Conservation (phyloP, 1,140 invertebrate species). For the Antheraea mylitta region DNA sequence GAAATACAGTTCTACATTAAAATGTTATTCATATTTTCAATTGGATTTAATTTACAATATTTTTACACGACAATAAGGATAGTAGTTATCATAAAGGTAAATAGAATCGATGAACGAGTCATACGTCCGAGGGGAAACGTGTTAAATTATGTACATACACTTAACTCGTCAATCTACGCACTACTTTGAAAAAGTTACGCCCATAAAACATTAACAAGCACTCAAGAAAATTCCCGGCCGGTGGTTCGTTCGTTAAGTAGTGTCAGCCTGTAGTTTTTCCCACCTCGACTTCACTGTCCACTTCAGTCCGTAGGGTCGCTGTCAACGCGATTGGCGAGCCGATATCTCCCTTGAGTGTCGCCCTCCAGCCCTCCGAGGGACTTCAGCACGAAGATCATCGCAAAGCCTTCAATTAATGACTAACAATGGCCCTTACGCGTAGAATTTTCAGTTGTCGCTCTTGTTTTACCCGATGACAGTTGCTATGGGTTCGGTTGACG, state of each 20-base stretch:
- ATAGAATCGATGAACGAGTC: conserved; percentile 31
- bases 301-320: conserved; percentile 59
- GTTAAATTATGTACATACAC: conserved; percentile 76
- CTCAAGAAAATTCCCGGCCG: conserved; percentile 71
- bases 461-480: conserved; percentile 61
- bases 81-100: conserved; percentile 30
- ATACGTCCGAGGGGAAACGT: conserved; percentile 47
- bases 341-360: conserved; percentile 72
- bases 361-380: conserved; percentile 46
- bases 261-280: conserved; percentile 74
- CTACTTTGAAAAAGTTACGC: conserved; percentile 73
- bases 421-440: conserved; percentile 57
- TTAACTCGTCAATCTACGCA: conserved; percentile 72
- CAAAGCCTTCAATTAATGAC: conserved; percentile 74
- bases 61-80: background rate
- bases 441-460: conserved; percentile 70
- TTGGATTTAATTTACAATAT: too few species aligned
- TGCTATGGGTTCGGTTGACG: conserved; percentile 45
- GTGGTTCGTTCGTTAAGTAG: conserved; percentile 71
- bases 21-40: too few species aligned
- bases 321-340: conserved; percentile 72
- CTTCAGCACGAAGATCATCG: conserved; percentile 62
- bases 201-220: conserved; percentile 79
- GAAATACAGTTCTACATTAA: too few species aligned
- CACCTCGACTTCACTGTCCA: conserved; percentile 59